Evolutionary conservation across 2,113 vertebrate genomes (phyloP).

Genomic region (Tachycineta bicolor): DNA sequence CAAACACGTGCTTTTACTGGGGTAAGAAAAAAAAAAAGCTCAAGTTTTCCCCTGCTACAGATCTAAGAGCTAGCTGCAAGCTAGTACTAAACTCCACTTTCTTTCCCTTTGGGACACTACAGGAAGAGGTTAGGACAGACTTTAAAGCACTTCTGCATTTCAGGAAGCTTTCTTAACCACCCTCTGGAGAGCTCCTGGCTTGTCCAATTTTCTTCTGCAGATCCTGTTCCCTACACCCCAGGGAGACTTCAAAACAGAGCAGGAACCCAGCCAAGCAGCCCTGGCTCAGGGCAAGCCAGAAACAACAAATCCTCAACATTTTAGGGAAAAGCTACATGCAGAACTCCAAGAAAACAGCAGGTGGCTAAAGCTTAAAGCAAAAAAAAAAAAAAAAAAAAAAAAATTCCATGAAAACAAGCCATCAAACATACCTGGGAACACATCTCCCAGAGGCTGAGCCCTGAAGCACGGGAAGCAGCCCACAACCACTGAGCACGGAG

Average conservation of each 20-base stretch:
- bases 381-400: neutral
- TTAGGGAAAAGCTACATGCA: neutral
- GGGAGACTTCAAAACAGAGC: neutral
- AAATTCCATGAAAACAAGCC: neutral
- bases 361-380: neutral
- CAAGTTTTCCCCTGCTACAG: neutral
- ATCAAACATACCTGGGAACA: constrained; percentile 16
- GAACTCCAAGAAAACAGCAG: neutral
- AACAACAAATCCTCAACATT: neutral
- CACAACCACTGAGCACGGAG: neutral
- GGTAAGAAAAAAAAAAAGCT: neutral
- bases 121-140: neutral
- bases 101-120: neutral
- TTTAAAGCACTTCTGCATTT: neutral
- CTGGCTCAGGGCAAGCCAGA: neutral
- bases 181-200: neutral
- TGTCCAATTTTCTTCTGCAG: neutral
- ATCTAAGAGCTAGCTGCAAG: neutral
- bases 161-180: neutral
- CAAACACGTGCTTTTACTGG: neutral
- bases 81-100: neutral
- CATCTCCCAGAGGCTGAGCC: neutral
- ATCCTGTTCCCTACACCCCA: neutral
- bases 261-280: neutral
- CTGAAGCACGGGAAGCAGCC: neutral